Base-by-base conservation (phyloP, 2,797 vertebrate species). In the Zenarchopterus dispar region DNA sequence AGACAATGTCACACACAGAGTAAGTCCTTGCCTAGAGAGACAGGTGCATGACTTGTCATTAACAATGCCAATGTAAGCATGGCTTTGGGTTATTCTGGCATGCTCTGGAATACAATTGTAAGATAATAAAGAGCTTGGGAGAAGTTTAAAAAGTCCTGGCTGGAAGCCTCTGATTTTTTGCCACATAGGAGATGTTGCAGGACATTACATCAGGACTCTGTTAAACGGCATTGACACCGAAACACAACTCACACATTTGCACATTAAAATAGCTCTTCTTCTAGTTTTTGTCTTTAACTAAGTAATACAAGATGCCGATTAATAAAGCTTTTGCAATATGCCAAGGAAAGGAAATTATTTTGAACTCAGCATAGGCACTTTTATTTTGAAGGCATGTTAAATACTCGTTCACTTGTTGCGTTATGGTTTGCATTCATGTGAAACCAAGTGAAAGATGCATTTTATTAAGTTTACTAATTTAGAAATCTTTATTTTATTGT, bases 21-120 rank as follows among this genome's bases (percentile, higher is more conserved):
- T 36, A 65, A 81, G 83, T 42, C 78, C 67, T 84, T 64, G 80
- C 81, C 88, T 17, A 1, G 62, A 82, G 78, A 84, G 74, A 78
- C 67, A 74, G 75, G 75, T 77, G 70, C 70, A 62, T 62, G 75
- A 73, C 73, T 73, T 44, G 8, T 54, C 69, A 73, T 80, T 62
- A 77, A 77, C 68, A 55, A 56, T 10, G 67, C 59, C 56, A 50
- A 51, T 59, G 69, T 63, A 59, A 67, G 68, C 23, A 1, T 41
- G 43, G 56, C 55, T 43, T 49, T 45, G 48, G 56, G 51, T 16
- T 49, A 1, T 2, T 16, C 44, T 56, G 64, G n/a, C 73, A 75
- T 73, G 81, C 31, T 1, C 1, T 6, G 55, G 77, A 74, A 74
- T 78, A 63, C 56, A 31, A 61, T 39, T 19, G 16, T 11, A 19